Percentiles rank a stretch among this genome's conserved stretches.
Conservation (phyloP, 1,140 invertebrate species). For the Sweltsa coloradensis region DNA sequence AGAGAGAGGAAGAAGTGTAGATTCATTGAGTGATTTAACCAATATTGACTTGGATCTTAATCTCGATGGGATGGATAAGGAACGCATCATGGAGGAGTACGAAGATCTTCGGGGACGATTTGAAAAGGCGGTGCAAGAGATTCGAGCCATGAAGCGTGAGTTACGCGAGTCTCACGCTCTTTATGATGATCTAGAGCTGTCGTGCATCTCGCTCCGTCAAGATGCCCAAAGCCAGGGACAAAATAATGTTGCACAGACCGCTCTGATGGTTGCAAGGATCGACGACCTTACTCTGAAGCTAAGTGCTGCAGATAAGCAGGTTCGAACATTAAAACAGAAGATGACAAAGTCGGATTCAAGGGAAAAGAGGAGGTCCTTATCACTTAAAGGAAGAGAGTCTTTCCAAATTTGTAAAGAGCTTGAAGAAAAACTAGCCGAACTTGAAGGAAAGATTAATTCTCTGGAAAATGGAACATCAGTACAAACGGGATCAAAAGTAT, state of each 20-base stretch:
- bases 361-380: conserved; percentile 65
- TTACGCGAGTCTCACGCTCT: conserved; percentile 65
- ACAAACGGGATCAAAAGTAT: not conserved
- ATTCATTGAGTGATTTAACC: conserved; percentile 67
- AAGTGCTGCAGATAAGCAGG: conserved; percentile 67
- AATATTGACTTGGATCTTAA: conserved; percentile 65
- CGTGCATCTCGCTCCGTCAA: conserved; percentile 56
- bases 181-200: conserved; percentile 66
- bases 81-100: conserved; percentile 64
- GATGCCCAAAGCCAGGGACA: conserved; percentile 53
- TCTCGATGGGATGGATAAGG: conserved; percentile 57
- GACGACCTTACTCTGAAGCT: conserved; percentile 74
- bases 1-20: conserved; percentile 21
- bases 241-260: conserved; percentile 57
- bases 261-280: conserved; percentile 69
- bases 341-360: conserved; percentile 61
- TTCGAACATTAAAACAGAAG: conserved; percentile 64
- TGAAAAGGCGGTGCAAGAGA: conserved; percentile 70
- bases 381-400: conserved; percentile 66
- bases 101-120: conserved; percentile 59
- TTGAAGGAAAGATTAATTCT: conserved; percentile 61
- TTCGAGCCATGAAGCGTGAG: conserved; percentile 66
- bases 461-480: conserved; percentile 37
- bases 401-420: conserved; percentile 67
- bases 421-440: conserved; percentile 64